Conservation (phyloP, 2,888 invertebrate genomes). For the Epinotia ramella region DNA sequence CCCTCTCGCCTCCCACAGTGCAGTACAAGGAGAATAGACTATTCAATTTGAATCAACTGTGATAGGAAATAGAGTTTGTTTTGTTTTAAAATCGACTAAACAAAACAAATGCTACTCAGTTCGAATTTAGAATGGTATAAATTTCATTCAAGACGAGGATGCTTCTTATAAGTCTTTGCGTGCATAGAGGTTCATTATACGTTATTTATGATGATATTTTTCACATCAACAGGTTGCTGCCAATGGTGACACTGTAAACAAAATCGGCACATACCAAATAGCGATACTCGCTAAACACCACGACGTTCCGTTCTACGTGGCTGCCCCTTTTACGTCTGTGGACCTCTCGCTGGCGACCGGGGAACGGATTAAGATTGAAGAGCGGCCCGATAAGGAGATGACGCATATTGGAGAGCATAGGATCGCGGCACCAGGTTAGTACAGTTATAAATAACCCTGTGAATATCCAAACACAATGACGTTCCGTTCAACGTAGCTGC, state of each 20-base stretch:
- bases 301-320: conserved; percentile 97
- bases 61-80: too few species aligned
- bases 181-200: too few species aligned
- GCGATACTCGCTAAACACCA: conserved; percentile 97
- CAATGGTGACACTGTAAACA: conserved; percentile 99
- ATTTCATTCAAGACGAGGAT: too few species aligned
- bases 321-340: conserved; percentile 96
- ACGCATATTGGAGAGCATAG: conserved; percentile 94
- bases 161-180: too few species aligned
- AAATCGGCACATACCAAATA: conserved; percentile 98
- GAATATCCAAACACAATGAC: background rate
- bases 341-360: conserved; percentile 93
- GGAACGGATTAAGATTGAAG: conserved; percentile 96
- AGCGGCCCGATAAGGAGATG: conserved; percentile 96
- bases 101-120: too few species aligned
- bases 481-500: conserved; percentile 91
- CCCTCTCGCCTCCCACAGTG: too few species aligned
- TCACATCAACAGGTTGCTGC: conserved; percentile 88
- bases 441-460: background rate
- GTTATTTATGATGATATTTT: too few species aligned
- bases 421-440: conserved; percentile 93
- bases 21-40: too few species aligned
- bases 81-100: too few species aligned
- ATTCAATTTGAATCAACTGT: too few species aligned
- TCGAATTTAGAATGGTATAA: too few species aligned